Evolutionary conservation across 2,888 invertebrate species (phyloP).

Genomic region (Sphaerophoria taeniata): DNA sequence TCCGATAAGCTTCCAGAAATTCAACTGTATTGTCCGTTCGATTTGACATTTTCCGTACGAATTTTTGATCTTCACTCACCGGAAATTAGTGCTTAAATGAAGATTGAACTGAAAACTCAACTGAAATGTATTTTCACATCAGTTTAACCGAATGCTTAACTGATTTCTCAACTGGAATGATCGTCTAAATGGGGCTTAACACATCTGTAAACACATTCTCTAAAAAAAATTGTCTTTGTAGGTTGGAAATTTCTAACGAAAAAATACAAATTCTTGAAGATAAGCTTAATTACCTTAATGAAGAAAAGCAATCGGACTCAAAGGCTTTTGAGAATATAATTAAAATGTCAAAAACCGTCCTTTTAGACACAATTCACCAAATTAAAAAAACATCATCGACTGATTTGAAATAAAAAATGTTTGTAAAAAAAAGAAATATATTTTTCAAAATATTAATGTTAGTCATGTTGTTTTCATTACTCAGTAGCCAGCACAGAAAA

Average conservation of each 20-base stretch:
- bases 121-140: too few species aligned
- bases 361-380: constrained; percentile 78
- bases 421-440: constrained; percentile 11
- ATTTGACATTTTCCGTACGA: too few species aligned
- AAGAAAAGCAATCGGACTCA: constrained; percentile 80
- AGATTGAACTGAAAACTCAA: too few species aligned
- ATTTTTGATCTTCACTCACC: too few species aligned
- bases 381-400: background rate
- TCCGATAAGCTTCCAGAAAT: too few species aligned
- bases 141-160: too few species aligned
- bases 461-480: constrained; percentile 59
- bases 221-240: constrained; percentile 56
- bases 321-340: constrained; percentile 80
- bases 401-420: background rate
- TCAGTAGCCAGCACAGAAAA: too few species aligned
- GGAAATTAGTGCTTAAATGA: too few species aligned
- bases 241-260: constrained; percentile 80
- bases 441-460: constrained; percentile 55
- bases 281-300: constrained; percentile 78
- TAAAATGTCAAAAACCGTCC: constrained; percentile 79
- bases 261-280: constrained; percentile 80
- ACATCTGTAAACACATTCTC: constrained; percentile 23
- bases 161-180: too few species aligned
- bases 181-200: too few species aligned
- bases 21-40: too few species aligned